phyloP scores from a whole-genome alignment of 2,888 invertebrate genomes.

The Malachius bipustulatus region DNA sequence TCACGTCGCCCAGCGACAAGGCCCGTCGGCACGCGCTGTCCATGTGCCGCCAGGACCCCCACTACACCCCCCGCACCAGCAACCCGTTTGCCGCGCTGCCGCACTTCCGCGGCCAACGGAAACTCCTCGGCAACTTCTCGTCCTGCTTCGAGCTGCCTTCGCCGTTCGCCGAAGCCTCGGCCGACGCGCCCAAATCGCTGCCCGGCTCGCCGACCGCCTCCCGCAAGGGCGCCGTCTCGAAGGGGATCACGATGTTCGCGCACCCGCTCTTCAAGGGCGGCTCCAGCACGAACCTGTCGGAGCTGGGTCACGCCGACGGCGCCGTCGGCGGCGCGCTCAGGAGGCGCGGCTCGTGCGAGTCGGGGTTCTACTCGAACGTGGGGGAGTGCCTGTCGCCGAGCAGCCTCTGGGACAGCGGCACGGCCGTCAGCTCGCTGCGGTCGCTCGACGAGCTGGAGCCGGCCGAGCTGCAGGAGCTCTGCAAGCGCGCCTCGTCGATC shows the following conservation, averaged over 20 bases:
- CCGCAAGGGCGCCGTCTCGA: constrained; percentile 28
- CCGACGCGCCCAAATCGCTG: constrained; percentile 38
- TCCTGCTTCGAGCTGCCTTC: constrained; percentile 63
- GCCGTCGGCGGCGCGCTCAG: constrained; percentile 35
- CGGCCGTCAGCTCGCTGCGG: constrained; percentile 45
- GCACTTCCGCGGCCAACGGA: constrained; percentile 69
- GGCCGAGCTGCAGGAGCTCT: constrained; percentile 44
- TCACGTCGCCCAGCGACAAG: constrained; percentile 59
- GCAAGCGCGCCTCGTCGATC: constrained; percentile 64
- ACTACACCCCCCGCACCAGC: constrained; percentile 59
- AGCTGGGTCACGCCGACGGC: constrained; percentile 26
- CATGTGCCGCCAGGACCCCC: constrained; percentile 74
- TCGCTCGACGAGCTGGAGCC: constrained; percentile 49
- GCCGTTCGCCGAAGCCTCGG: constrained; percentile 15
- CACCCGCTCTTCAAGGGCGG: constrained; percentile 40
- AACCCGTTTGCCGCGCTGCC: constrained; percentile 66
- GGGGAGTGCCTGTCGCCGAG: constrained; percentile 42
- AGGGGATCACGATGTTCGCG: constrained; percentile 44
- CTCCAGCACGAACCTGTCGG: constrained; percentile 33
- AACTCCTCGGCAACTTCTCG: constrained; percentile 68
- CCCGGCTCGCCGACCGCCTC: constrained; percentile 41
- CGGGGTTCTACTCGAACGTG: constrained; percentile 80
- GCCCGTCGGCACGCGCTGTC: constrained; percentile 62
- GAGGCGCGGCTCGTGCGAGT: constrained; percentile 75
- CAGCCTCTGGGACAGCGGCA: constrained; percentile 44